These are phyloP conservation scores for Lysandra bellargus DNA, from an alignment of 2,888 invertebrate genomes.

Conservation along the genomic window DNA sequence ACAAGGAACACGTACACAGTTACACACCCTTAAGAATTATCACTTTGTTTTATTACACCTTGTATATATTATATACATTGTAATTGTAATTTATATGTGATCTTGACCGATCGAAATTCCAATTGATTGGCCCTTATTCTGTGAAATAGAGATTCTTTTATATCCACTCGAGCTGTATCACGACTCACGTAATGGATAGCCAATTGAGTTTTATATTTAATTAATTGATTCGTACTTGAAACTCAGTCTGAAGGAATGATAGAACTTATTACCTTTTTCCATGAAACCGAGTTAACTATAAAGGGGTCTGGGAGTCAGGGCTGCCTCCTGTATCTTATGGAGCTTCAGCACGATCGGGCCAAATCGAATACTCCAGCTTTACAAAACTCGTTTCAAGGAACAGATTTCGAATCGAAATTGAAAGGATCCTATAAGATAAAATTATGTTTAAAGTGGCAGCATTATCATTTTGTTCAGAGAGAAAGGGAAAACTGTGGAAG, in stretches of 20 bases:
- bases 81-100: neutral
- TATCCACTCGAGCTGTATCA: neutral
- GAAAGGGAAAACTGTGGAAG: too few relatives aligned
- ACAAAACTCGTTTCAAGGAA: neutral
- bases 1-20: too few relatives aligned
- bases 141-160: neutral
- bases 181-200: neutral
- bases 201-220: neutral
- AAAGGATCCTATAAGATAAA: too few relatives aligned
- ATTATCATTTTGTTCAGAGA: too few relatives aligned
- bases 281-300: neutral
- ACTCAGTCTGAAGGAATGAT: neutral
- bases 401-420: too few relatives aligned
- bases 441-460: too few relatives aligned
- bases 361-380: neutral
- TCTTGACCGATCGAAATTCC: neutral
- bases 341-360: neutral
- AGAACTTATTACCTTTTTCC: neutral
- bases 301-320: slow-evolving; percentile 16
- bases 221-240: slow-evolving; percentile 8
- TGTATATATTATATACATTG: too few relatives aligned
- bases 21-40: too few relatives aligned
- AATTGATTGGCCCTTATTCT: neutral
- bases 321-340: neutral
- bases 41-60: too few relatives aligned